Evolutionary conservation across 2,888 invertebrate genomes (phyloP).

Genomic region (Crioceris asparagi): DNA sequence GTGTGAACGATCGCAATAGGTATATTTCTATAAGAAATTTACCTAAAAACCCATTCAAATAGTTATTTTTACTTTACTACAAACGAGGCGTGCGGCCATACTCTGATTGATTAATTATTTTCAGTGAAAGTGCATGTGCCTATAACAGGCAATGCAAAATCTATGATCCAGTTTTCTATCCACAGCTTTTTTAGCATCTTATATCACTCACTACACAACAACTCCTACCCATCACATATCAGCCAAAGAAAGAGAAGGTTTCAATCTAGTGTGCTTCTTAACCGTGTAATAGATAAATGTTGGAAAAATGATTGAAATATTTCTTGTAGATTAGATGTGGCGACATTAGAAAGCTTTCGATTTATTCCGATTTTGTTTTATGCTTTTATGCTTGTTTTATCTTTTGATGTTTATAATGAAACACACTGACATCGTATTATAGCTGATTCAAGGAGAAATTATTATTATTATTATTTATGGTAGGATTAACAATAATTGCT

Average conservation of each 20-base stretch:
- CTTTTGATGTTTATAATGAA: background rate
- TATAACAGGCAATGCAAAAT: no score
- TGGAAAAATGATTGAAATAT: slow-evolving; percentile 15
- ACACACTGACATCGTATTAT: no score
- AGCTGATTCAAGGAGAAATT: slow-evolving; percentile 1
- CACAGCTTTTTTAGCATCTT: slow-evolving; percentile 4
- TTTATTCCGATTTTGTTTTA: slow-evolving; percentile 5
- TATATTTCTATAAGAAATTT: no score
- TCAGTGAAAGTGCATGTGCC: no score
- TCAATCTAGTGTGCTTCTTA: slow-evolving; percentile 3
- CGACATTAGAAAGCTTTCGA: slow-evolving; percentile 17
- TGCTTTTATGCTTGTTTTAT: background rate
- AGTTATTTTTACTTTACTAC: no score
- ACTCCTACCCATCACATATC: slow-evolving; percentile 5
- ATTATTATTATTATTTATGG: no score
- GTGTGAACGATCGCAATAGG: no score
- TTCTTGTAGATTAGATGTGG: slow-evolving; percentile 17
- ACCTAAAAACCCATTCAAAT: no score
- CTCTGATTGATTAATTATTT: no score
- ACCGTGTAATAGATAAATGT: slow-evolving; percentile 4
- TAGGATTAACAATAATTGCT: no score
- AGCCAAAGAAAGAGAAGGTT: slow-evolving; percentile 9
- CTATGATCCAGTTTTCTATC: slow-evolving; percentile 18
- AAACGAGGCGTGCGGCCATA: no score
- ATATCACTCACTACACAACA: slow-evolving; percentile 6